These are phyloP conservation scores for Ennomos quercinarius DNA, from an alignment of 2,888 invertebrate genomes.

Conservation along the genomic window DNA sequence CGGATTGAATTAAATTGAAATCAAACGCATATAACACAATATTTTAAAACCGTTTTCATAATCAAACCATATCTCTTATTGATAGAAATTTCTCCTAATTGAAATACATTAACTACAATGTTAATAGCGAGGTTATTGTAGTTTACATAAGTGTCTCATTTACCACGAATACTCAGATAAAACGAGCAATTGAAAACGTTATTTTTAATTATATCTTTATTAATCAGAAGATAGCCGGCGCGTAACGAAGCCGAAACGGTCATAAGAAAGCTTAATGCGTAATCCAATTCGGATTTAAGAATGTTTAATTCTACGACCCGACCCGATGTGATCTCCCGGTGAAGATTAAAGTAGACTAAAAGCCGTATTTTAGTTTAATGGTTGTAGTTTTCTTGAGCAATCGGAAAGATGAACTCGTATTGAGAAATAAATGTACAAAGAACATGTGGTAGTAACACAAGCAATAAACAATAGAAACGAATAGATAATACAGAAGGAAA, in stretches of 20 bases:
- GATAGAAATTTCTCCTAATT: slow-evolving; percentile 26
- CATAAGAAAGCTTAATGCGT: slow-evolving; percentile 67
- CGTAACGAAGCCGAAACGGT: slow-evolving; percentile 64
- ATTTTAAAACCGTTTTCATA: slow-evolving; percentile 7
- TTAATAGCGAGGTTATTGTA: slow-evolving; percentile 33
- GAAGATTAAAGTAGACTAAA: slow-evolving; percentile 58
- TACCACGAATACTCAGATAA: slow-evolving; percentile 33
- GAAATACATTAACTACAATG: slow-evolving; percentile 28
- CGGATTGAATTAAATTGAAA: slow-evolving; percentile 17
- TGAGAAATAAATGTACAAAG: slow-evolving; percentile 52
- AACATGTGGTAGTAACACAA: no score
- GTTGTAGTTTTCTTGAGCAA: slow-evolving; percentile 53
- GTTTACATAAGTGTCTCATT: slow-evolving; percentile 26
- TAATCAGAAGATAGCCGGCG: slow-evolving; percentile 50
- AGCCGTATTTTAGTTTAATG: slow-evolving; percentile 65
- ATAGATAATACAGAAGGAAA: slow-evolving; percentile 42
- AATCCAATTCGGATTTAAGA: slow-evolving; percentile 65
- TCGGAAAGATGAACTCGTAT: slow-evolving; percentile 48
- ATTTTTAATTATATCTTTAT: slow-evolving; percentile 69
- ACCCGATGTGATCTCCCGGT: slow-evolving; percentile 52
- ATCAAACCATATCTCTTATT: slow-evolving; percentile 17
- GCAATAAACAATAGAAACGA: no score
- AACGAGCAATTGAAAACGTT: slow-evolving; percentile 46
- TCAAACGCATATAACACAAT: slow-evolving; percentile 17
- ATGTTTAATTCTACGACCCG: slow-evolving; percentile 52